Base-by-base conservation (phyloP, 2,888 invertebrate species). In the Phortica magna region DNA sequence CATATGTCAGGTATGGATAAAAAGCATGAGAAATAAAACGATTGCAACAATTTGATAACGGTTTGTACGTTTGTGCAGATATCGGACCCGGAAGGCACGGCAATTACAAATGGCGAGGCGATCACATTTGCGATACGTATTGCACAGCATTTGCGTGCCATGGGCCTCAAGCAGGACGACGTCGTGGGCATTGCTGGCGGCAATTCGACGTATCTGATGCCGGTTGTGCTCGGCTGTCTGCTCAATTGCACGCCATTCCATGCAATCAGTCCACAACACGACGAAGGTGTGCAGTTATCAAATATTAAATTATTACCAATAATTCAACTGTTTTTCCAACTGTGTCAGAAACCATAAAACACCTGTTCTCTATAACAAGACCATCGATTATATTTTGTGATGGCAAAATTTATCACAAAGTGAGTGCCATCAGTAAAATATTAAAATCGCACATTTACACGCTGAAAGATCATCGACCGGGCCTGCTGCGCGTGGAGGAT, bases 381-480 rank as follows among this genome's bases (percentile, higher is more conserved):
- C 92, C 92, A 0, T 87, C 88, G 17, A 55, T 92, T 7, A 89
- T 92, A 57, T 91, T 92, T 73, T 92, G 91, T 76, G 91, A 91
- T 82, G 89, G 88, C 2, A 76, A 76, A 0, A 78, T 85, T 74
- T 91, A 89, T 73, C 78, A 82, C 1, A 80, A 84, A 12, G 68
- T 91, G 9, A 81, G 84, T 64, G 82, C 81, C 1, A 81, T 89
- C 10, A 82, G 85, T n/a, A 87, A 85, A 81, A 85, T 86, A 75
- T 79, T 88, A 0, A 86, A 88, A 74, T 81, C 86, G 0, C 79
- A 83, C 43, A 84, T 91, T 3, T 90, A 83, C 55, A 89, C 87
- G 0, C 73, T 91, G 48, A 85, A 84, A 73, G 83, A 86, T 31
- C 87, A 90, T 79, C 82, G 88, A 0, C 3, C 81, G n/a, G 83